These are phyloP conservation scores for Nemopilema nomurai DNA, from an alignment of 30 jellyfish, hydroid and myxozoan genomes.

Conservation along the genomic window DNA sequence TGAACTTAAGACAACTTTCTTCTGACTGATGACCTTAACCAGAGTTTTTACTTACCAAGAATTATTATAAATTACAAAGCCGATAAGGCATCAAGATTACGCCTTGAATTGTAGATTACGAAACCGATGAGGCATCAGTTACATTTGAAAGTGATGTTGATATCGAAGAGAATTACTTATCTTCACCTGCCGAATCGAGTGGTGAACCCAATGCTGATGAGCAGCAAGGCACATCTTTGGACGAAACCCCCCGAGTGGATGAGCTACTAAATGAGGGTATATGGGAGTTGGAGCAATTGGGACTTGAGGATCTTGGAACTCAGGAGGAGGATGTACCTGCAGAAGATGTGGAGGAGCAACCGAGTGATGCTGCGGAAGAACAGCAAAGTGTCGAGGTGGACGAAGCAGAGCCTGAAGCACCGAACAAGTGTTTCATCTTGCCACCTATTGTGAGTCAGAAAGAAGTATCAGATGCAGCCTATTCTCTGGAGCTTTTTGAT, in stretches of 20 bases:
- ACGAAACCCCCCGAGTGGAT: not conserved
- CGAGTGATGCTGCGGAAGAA: not conserved
- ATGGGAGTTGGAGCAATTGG: not conserved
- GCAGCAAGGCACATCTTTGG: not conserved
- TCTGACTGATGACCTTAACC: too few species aligned
- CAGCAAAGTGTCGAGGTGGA: not conserved
- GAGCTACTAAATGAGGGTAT: not conserved
- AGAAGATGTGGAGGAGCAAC: not conserved
- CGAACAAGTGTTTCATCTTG: not conserved
- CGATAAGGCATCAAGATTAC: too few species aligned
- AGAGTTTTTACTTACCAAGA: too few species aligned
- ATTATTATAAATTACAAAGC: too few species aligned
- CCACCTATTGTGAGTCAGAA: not conserved
- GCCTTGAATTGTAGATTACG: not conserved
- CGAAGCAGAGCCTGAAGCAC: not conserved
- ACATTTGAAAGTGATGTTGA: not conserved
- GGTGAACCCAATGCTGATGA: not conserved
- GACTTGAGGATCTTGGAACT: conserved; percentile 1
- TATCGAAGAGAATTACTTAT: not conserved
- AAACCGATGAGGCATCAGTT: conserved; percentile 7
- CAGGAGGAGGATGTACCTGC: not conserved
- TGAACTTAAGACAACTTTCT: too few species aligned
- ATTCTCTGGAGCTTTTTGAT: conserved; percentile 3
- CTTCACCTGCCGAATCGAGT: not conserved
- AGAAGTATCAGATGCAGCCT: not conserved